Evolutionary conservation across 35 echinoderm and acorn worm species (phyloP).

Genomic region (Heliocidaris tuberculata): DNA sequence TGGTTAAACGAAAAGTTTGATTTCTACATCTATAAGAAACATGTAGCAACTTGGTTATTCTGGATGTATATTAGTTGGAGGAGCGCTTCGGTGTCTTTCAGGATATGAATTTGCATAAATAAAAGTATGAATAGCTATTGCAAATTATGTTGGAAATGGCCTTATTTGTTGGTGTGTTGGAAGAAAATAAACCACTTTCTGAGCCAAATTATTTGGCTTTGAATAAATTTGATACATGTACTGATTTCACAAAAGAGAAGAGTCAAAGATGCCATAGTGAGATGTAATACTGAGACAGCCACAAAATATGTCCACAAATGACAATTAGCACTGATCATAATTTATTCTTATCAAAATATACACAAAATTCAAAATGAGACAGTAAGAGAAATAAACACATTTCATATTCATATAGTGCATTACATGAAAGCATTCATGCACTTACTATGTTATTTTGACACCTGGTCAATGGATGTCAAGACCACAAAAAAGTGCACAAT

Average conservation of each 20-base stretch:
- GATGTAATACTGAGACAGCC: too few relatives aligned
- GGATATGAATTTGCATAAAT: not conserved
- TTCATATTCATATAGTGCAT: not conserved
- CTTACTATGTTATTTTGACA: not conserved
- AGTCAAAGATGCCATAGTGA: too few relatives aligned
- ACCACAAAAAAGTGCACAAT: too few relatives aligned
- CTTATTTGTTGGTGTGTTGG: not conserved
- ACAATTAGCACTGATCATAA: not conserved
- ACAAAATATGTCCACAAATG: not conserved
- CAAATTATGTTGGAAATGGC: not conserved
- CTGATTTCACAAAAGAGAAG: too few relatives aligned
- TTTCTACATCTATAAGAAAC: not conserved
- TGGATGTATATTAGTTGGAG: not conserved
- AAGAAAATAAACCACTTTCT: too few relatives aligned
- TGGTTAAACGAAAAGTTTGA: too few relatives aligned
- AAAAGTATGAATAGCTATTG: slow-evolving; percentile 12
- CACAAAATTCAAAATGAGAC: not conserved
- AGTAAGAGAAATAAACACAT: not conserved
- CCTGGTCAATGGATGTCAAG: not conserved
- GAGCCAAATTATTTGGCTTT: too few relatives aligned
- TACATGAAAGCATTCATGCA: not conserved
- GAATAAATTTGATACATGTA: too few relatives aligned
- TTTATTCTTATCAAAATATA: not conserved
- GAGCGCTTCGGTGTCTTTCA: not conserved
- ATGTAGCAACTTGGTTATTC: not conserved